Evolutionary conservation across 2,888 invertebrate species (phyloP).

Genomic region (Coleophora flavipennella): DNA sequence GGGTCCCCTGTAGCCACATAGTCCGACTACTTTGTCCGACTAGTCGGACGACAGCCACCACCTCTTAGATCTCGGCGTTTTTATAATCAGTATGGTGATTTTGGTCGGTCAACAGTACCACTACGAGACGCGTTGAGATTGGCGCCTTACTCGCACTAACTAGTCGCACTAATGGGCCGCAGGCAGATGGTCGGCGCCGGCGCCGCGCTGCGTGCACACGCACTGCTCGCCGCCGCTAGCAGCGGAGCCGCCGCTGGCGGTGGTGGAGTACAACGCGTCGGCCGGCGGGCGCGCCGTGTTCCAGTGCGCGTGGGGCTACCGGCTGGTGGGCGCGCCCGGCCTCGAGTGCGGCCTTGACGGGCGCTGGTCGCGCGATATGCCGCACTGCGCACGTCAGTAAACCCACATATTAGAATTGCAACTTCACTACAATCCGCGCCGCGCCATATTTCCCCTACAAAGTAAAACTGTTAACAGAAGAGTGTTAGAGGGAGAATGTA

Average conservation of each 20-base stretch:
- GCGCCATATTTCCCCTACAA: no score
- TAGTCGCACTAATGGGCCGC: constrained; percentile 7
- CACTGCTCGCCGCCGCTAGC: constrained; percentile 81
- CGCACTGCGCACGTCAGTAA: constrained; percentile 81
- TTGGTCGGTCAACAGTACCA: no score
- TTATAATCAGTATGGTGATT: no score
- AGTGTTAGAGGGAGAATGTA: no score
- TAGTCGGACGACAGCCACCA: no score
- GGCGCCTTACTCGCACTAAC: no score
- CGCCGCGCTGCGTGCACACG: constrained; percentile 84
- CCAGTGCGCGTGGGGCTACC: constrained; percentile 88
- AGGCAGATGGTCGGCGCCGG: constrained; percentile 84
- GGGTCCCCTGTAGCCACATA: no score
- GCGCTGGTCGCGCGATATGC: constrained; percentile 84
- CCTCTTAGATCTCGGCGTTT: no score
- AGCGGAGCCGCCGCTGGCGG: constrained; percentile 79
- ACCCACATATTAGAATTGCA: neutral
- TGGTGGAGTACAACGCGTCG: constrained; percentile 85
- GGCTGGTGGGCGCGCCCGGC: constrained; percentile 81
- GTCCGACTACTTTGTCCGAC: no score
- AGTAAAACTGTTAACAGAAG: no score
- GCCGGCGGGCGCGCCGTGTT: constrained; percentile 87
- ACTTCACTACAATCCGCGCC: no score
- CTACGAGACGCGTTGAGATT: no score
- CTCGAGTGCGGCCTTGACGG: constrained; percentile 86